Conservation (phyloP, 2,888 invertebrate genomes). For the Eristalinus sepulchralis region DNA sequence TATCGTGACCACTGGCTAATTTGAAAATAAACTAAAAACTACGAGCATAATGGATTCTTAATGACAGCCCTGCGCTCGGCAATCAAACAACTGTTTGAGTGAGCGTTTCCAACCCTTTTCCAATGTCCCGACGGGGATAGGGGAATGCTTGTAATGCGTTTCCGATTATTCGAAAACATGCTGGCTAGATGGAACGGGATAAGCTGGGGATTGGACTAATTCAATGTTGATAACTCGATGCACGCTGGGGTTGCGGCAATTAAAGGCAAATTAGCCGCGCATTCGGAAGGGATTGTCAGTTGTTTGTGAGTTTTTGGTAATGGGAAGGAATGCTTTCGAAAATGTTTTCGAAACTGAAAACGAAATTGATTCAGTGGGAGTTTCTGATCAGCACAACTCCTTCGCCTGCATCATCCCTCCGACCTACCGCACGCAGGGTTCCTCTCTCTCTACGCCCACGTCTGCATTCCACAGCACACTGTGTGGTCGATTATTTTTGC, state of each 20-base stretch:
- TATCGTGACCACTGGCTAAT: slow-evolving; percentile 24
- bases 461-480: neutral
- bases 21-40: slow-evolving; percentile 46
- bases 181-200: slow-evolving; percentile 4
- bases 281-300: neutral
- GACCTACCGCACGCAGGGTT: neutral
- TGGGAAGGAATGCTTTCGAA: too few species aligned
- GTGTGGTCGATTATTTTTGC: slow-evolving; percentile 59
- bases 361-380: neutral
- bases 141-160: slow-evolving; percentile 30
- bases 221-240: neutral
- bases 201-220: slow-evolving; percentile 18
- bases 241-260: neutral
- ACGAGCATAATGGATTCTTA: slow-evolving; percentile 20
- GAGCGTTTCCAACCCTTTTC: slow-evolving; percentile 24
- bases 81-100: slow-evolving; percentile 49
- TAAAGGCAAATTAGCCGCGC: neutral
- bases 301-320: neutral
- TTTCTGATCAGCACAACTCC: neutral
- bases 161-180: slow-evolving; percentile 26
- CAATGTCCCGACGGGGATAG: neutral
- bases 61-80: slow-evolving; percentile 22
- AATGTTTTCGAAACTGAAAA: too few species aligned
- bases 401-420: neutral
- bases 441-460: neutral